Conservation (phyloP, 2,888 invertebrate species). For the Leucophora obtusa region DNA sequence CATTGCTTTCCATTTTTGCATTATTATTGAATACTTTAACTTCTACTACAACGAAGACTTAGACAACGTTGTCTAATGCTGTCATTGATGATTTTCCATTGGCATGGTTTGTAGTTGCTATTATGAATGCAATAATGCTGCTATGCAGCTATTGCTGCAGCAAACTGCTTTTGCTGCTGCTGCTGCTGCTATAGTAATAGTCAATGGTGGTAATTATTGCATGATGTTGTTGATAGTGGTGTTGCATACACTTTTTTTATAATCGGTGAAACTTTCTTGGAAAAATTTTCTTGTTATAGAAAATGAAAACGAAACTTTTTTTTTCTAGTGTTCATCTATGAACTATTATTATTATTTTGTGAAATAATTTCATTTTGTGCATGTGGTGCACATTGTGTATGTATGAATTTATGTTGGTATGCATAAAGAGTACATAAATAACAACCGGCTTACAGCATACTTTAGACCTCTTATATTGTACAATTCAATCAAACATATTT, state of each 20-base stretch:
- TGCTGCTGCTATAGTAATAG: constrained; percentile 40
- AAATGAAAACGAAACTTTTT: constrained; percentile 58
- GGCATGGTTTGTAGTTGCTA: background rate
- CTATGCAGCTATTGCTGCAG: background rate
- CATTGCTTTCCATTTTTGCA: constrained; percentile 75
- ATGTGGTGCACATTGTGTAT: background rate
- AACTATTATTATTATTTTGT: constrained; percentile 40
- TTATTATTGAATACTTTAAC: constrained; percentile 53
- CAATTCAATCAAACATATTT: constrained; percentile 45
- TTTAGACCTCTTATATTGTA: background rate
- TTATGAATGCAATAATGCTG: constrained; percentile 68
- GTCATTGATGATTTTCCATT: constrained; percentile 54
- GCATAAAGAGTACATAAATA: constrained; percentile 13
- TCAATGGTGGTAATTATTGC: constrained; percentile 72
- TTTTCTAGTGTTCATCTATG: constrained; percentile 15
- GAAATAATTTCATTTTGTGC: constrained; percentile 56
- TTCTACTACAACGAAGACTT: constrained; percentile 37
- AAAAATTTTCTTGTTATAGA: constrained; percentile 59
- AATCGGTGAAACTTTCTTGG: constrained; percentile 65
- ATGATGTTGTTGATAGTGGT: constrained; percentile 66
- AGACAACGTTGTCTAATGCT: constrained; percentile 40
- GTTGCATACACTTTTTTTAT: constrained; percentile 53
- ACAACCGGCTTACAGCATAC: constrained; percentile 43
- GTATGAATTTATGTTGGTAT: background rate
- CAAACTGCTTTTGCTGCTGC: constrained; percentile 22